Evolutionary conservation across 2,797 vertebrate genomes (phyloP).

Genomic region (Gallinago nigripennis): DNA sequence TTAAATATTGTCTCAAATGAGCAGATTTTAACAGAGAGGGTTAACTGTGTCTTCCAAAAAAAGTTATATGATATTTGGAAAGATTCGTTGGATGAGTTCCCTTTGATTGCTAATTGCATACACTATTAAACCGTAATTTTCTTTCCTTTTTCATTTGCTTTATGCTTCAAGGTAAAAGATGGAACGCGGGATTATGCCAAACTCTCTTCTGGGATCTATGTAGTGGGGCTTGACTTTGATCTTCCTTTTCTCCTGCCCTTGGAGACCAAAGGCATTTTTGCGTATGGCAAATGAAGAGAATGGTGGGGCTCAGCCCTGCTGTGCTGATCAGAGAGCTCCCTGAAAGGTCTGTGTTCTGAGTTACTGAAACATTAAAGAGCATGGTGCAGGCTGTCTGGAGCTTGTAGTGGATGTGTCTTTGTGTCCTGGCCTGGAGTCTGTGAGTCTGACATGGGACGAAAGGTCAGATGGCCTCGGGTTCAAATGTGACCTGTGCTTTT

Average conservation of each 20-base stretch:
- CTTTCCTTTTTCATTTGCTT: slow-evolving; percentile 7
- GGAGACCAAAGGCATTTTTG: slow-evolving; percentile 7
- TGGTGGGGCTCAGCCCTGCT: background rate
- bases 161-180: slow-evolving; percentile 33
- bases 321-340: background rate
- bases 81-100: background rate
- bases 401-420: background rate
- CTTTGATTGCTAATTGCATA: background rate
- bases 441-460: background rate
- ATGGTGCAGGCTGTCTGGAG: background rate
- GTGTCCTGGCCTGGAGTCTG: background rate
- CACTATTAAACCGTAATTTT: slow-evolving; percentile 23
- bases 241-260: background rate
- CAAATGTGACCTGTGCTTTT: background rate
- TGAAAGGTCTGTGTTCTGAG: background rate
- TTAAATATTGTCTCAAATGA: background rate
- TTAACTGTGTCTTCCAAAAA: background rate
- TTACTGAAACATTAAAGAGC: background rate
- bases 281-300: background rate
- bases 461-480: background rate
- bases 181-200: background rate
- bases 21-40: background rate
- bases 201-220: background rate
- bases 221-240: slow-evolving; percentile 29
- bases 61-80: background rate